Evolutionary conservation across 1,140 invertebrate genomes (phyloP), one percentile per base, ranked within the genome.

Genomic region (Elysia chlorotica): DNA sequence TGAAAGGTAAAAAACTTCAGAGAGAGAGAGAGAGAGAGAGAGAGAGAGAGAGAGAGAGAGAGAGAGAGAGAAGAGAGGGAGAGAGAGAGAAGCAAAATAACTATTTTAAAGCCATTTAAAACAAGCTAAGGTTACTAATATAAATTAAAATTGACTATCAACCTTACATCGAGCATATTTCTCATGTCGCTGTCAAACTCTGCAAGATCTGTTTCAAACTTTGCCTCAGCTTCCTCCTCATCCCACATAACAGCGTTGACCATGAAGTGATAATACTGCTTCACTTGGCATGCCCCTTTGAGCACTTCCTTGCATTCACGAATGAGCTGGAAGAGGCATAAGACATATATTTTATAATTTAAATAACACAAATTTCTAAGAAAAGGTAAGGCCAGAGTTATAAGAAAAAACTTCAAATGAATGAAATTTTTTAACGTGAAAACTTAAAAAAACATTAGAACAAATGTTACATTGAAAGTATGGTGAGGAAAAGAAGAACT

Each of bases 291-390:
- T 17, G 93, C 93, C 63, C 95, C 91, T 78, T 91, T 91, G 48
- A 96, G 84, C 10, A 93, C 94, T 82, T 96, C 95, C 74, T 94
- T 93, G 75, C 96, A 90, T 87, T 96, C 95, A 79, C 92, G 91
- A 88, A 96, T 96, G 56, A 96, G 87, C 90, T 94, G 89, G 17
- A 79, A 78, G 62, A 54, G 14, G 54, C 5, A 31, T 63, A 35
- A 59, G 25, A 10, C 17, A 59, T 25, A 48, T 14, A 48, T 14
- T 48, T 48, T 48, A 14, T 10, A 10, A 48, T 14, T 48, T n/a
- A 48, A 48, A 48, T 48, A 48, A 48, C 10, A 48, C 10, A 48
- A 48, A 48, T 48, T n/a, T n/a, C n/a, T n/a, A n/a, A n/a, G n/a
- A n/a, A n/a, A n/a, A n/a, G n/a, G n/a, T n/a, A n/a, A n/a, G n/a